phyloP scores from a whole-genome alignment of 2,113 vertebrate genomes.

The Epinephelus moara region DNA sequence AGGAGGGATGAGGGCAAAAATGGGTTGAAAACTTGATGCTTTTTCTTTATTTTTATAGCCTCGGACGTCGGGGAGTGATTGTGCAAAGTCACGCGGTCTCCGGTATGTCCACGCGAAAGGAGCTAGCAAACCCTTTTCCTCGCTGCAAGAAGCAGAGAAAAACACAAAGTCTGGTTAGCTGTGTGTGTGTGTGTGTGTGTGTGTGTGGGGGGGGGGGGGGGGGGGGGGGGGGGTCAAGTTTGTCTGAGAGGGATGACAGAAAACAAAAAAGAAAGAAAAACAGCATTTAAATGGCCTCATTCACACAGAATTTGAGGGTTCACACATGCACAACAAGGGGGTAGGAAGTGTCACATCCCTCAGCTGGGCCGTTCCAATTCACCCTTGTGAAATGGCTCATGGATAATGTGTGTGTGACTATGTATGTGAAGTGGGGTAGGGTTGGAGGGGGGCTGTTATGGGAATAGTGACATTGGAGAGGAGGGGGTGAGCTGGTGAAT shows the following conservation, averaged over 20 bases:
- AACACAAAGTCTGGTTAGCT: constrained; percentile 62
- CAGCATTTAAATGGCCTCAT: constrained; percentile 40
- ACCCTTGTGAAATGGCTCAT: constrained; percentile 56
- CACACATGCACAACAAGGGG: constrained; percentile 24
- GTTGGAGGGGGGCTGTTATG: background rate
- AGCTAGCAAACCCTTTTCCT: constrained; percentile 99
- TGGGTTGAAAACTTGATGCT: constrained; percentile 91
- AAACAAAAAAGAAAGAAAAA: background rate
- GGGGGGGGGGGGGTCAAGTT: background rate
- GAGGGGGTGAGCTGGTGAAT: constrained; percentile 4
- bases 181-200: background rate
- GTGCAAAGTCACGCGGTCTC: constrained; percentile 99
- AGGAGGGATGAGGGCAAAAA: constrained; percentile 25
- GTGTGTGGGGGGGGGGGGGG: background rate
- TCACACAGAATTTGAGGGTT: constrained; percentile 47
- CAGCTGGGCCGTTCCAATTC: constrained; percentile 12
- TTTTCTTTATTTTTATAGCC: constrained; percentile 70
- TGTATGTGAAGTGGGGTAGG: constrained; percentile 2
- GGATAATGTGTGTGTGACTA: constrained; percentile 53
- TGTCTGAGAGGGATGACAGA: constrained; percentile 14
- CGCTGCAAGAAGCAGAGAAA: constrained; percentile 87
- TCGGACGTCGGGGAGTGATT: constrained; percentile 85
- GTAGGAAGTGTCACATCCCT: constrained; percentile 47
- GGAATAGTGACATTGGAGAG: constrained; percentile 1
- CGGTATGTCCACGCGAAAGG: constrained; percentile 94